A percentile compares a stretch with the other conserved stretches of the same genome.
Conservation (phyloP, 2,797 vertebrate genomes). For the Chaenodraco wilsoni region DNA sequence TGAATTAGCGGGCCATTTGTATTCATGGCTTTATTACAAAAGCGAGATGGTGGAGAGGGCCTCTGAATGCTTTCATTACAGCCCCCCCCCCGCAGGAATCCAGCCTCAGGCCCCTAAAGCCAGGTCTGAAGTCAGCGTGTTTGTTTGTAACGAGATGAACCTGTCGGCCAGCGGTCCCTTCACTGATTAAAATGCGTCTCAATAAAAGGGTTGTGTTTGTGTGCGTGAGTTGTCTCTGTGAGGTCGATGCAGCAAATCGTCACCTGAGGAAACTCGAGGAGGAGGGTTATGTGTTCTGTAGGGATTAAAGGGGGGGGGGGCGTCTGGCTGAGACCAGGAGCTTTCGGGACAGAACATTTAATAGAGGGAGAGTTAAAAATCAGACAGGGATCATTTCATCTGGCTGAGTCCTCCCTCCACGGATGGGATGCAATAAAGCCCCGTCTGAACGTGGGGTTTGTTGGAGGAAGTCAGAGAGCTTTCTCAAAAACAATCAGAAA, state of each 20-base stretch:
- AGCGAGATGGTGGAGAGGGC: slow-evolving; percentile 36
- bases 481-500: not conserved
- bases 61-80: slow-evolving; percentile 57
- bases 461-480: not conserved
- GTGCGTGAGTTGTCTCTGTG: slow-evolving; percentile 40
- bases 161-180: slow-evolving; percentile 39
- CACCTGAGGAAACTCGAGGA: slow-evolving; percentile 58
- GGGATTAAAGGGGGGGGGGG: slow-evolving; percentile 20
- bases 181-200: slow-evolving; percentile 63
- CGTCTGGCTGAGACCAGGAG: slow-evolving; percentile 25
- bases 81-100: slow-evolving; percentile 33
- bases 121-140: slow-evolving; percentile 55
- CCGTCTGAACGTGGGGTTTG: not conserved
- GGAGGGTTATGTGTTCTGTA: slow-evolving; percentile 12
- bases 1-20: slow-evolving; percentile 67
- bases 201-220: not conserved
- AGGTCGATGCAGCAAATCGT: slow-evolving; percentile 53
- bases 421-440: slow-evolving; percentile 8
- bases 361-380: slow-evolving; percentile 15
- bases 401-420: slow-evolving; percentile 23
- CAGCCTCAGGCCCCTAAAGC: slow-evolving; percentile 51
- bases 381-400: slow-evolving; percentile 66
- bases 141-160: slow-evolving; percentile 74
- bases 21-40: slow-evolving; percentile 60
- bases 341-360: slow-evolving; percentile 38